Evolutionary conservation across 2,888 invertebrate genomes (phyloP).

Genomic region (Drosophila greeni): DNA sequence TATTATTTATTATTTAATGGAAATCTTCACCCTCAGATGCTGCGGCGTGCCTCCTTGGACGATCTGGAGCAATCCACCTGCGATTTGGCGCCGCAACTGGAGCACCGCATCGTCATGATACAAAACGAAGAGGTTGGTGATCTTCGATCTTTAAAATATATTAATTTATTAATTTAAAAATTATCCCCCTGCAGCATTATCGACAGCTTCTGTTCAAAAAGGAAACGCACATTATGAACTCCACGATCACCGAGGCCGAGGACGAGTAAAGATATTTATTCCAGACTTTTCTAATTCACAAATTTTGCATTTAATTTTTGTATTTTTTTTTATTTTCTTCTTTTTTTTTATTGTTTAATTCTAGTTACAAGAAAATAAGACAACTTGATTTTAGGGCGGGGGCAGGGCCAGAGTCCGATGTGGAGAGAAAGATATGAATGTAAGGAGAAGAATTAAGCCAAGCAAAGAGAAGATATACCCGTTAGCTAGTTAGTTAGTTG

Average conservation of each 20-base stretch:
- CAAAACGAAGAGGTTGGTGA: conserved; percentile 85
- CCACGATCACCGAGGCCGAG: conserved; percentile 86
- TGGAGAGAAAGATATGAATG: conserved; percentile 55
- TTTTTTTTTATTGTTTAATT: conserved; percentile 28
- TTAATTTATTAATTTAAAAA: neutral
- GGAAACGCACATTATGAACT: conserved; percentile 82
- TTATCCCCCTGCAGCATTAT: conserved; percentile 67
- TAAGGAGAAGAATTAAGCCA: neutral
- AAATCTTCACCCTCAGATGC: conserved; percentile 79
- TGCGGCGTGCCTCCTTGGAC: conserved; percentile 87
- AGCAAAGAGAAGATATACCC: conserved; percentile 30
- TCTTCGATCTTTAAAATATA: too few species aligned
- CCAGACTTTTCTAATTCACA: conserved; percentile 12
- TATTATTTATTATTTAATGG: neutral
- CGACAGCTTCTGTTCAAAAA: conserved; percentile 76
- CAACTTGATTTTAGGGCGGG: conserved; percentile 49
- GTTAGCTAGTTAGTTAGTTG: conserved; percentile 50
- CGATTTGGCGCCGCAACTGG: conserved; percentile 88
- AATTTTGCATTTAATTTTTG: conserved; percentile 55
- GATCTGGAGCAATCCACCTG: conserved; percentile 90
- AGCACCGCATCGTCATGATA: conserved; percentile 88
- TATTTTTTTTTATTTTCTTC: conserved; percentile 36
- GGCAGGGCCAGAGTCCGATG: conserved; percentile 42
- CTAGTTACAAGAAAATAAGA: conserved; percentile 55
- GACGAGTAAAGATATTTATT: conserved; percentile 78